phyloP scores from a whole-genome alignment of 2,797 vertebrate species.

The Tangara arthus region DNA sequence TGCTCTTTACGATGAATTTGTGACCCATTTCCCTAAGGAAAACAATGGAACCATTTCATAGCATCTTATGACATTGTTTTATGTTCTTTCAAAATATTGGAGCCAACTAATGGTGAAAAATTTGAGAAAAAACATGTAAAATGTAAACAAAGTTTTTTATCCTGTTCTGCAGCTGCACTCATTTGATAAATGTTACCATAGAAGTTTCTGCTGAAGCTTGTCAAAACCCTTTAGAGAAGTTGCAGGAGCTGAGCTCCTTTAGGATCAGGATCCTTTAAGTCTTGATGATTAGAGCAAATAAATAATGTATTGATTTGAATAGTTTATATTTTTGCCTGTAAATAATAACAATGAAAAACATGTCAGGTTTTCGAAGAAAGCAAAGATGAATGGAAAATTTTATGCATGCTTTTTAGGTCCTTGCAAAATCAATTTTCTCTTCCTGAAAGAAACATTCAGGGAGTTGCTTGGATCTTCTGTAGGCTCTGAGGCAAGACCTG shows the following conservation, averaged over 20 bases:
- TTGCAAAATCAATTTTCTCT: background rate
- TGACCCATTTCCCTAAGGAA: background rate
- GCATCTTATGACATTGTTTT: background rate
- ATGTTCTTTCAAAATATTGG: background rate
- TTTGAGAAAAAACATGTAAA: background rate
- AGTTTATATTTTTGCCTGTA: background rate
- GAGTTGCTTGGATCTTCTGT: background rate
- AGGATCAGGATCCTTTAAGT: background rate
- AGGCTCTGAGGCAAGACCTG: background rate
- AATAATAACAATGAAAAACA: background rate
- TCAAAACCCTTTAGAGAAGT: background rate
- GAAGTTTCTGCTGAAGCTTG: background rate
- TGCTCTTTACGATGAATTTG: background rate
- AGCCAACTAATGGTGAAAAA: constrained; percentile 9
- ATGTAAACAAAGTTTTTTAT: background rate
- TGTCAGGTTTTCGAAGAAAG: background rate
- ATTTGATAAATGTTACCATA: background rate
- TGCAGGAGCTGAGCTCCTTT: background rate
- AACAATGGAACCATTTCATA: constrained; percentile 29
- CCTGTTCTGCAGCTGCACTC: background rate
- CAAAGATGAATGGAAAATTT: background rate
- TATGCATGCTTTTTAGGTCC: background rate
- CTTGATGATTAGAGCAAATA: background rate
- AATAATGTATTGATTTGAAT: background rate
- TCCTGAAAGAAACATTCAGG: background rate